Percentiles rank a stretch among this genome's conserved stretches.
phyloP scores from a whole-genome alignment of 1,140 invertebrate species.

The Euglossa dilemma region DNA sequence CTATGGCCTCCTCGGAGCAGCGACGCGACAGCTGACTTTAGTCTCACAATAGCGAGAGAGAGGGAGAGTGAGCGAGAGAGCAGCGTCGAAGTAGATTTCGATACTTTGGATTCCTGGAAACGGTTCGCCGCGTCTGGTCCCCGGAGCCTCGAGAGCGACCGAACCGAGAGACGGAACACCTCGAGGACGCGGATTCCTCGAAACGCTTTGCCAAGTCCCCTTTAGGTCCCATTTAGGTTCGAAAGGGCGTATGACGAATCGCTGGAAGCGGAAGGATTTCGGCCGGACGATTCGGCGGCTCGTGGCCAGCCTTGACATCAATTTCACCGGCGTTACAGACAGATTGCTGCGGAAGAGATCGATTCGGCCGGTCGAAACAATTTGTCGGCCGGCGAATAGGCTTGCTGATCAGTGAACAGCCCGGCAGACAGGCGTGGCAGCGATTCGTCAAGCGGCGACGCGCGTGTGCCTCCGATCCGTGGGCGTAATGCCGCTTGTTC shows the following conservation, averaged over 20 bases:
- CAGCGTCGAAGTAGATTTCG: too few species aligned
- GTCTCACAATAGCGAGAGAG: too few species aligned
- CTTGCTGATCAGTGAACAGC: conserved; percentile 55
- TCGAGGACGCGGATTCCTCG: too few species aligned
- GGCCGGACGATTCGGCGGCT: not conserved
- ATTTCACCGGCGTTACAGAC: conserved; percentile 22
- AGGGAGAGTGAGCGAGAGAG: too few species aligned
- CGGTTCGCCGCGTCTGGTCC: too few species aligned
- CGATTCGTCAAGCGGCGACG: conserved; percentile 56
- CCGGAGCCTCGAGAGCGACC: too few species aligned
- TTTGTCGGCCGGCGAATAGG: conserved; percentile 55
- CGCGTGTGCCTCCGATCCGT: conserved; percentile 14
- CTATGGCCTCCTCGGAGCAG: not conserved
- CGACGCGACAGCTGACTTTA: not conserved
- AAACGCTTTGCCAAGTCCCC: too few species aligned
- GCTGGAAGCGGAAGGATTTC: not conserved
- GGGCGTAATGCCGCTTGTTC: conserved; percentile 17
- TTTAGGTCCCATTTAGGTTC: too few species aligned
- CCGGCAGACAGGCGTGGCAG: conserved; percentile 56
- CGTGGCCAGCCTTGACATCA: conserved; percentile 48
- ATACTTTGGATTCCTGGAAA: too few species aligned
- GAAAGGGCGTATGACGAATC: not conserved
- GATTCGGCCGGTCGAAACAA: conserved; percentile 65
- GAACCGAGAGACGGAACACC: too few species aligned
- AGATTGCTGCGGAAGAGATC: conserved; percentile 57